Evolutionary conservation across 2,888 invertebrate genomes (phyloP).

Genomic region (Petrolisthes manimaculis): DNA sequence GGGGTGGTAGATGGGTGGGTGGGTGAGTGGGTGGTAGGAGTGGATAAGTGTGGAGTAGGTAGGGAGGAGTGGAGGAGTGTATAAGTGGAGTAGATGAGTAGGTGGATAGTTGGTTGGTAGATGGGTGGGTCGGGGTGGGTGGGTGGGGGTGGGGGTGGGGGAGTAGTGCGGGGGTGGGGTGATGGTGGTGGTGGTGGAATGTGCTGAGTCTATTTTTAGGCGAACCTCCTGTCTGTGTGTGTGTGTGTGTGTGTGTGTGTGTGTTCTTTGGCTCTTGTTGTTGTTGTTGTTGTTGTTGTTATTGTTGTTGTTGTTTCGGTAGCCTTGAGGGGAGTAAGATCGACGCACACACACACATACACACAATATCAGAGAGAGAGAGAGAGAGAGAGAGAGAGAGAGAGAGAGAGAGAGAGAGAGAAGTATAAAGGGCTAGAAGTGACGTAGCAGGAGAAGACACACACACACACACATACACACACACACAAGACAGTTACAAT

Average conservation of each 20-base stretch:
- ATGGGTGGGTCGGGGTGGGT: slow-evolving; percentile 1
- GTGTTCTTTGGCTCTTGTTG: background rate
- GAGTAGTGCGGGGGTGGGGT: slow-evolving; percentile 6
- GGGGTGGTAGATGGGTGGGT: background rate
- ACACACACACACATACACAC: too few relatives aligned
- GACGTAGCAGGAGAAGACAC: too few relatives aligned
- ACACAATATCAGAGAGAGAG: too few relatives aligned
- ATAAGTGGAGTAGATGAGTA: background rate
- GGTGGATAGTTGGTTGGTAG: background rate
- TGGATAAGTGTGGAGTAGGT: background rate
- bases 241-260: slow-evolving; percentile 7
- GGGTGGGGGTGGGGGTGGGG: slow-evolving; percentile 16
- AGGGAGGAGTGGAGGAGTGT: background rate
- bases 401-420: too few relatives aligned
- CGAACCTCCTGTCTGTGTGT: slow-evolving; percentile 1
- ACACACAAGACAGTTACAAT: too few relatives aligned
- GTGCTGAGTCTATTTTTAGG: too few relatives aligned
- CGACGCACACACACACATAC: too few relatives aligned
- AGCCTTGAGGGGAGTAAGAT: too few relatives aligned
- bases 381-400: too few relatives aligned
- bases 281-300: slow-evolving; percentile 7
- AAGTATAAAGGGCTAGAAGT: too few relatives aligned
- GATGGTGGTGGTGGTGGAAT: too few relatives aligned
- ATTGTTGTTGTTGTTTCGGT: background rate
- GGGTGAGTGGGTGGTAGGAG: background rate